These are phyloP conservation scores for Phalera bucephala DNA, from an alignment of 2,888 invertebrate species.

Conservation along the genomic window DNA sequence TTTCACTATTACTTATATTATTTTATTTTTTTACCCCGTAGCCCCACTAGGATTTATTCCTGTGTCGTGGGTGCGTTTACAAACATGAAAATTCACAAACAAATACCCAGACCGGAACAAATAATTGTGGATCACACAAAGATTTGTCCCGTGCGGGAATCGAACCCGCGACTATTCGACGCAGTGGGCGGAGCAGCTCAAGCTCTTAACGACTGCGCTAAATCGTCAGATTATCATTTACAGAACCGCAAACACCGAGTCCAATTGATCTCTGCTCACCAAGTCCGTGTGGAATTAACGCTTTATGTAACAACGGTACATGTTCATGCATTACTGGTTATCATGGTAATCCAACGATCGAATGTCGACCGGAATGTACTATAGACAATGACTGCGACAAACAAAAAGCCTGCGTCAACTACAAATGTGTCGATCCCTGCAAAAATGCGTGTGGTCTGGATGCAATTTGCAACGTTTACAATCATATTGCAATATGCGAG, in stretches of 20 bases:
- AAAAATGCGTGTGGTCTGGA: slow-evolving; percentile 87
- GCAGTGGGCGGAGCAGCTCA: too few species aligned
- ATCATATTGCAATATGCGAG: slow-evolving; percentile 90
- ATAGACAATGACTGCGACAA: slow-evolving; percentile 89
- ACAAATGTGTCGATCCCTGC: slow-evolving; percentile 90
- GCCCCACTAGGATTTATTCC: too few species aligned
- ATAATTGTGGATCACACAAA: too few species aligned
- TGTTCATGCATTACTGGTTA: slow-evolving; percentile 85
- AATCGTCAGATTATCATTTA: slow-evolving; percentile 17
- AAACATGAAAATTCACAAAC: too few species aligned
- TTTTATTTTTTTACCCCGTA: too few species aligned
- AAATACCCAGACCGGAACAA: too few species aligned
- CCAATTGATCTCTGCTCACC: slow-evolving; percentile 82
- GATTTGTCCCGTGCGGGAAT: too few species aligned
- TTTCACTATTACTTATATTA: too few species aligned
- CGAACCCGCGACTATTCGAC: too few species aligned
- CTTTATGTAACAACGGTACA: slow-evolving; percentile 83
- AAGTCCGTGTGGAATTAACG: slow-evolving; percentile 86
- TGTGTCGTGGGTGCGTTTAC: too few species aligned
- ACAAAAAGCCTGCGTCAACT: slow-evolving; percentile 87
- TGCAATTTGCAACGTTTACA: slow-evolving; percentile 89
- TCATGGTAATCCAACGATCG: slow-evolving; percentile 86
- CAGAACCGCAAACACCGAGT: slow-evolving; percentile 59
- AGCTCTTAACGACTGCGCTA: too few species aligned
- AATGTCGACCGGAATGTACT: slow-evolving; percentile 90